Evolutionary conservation across 2,797 vertebrate species (phyloP).

Genomic region (Anguilla pacifica): DNA sequence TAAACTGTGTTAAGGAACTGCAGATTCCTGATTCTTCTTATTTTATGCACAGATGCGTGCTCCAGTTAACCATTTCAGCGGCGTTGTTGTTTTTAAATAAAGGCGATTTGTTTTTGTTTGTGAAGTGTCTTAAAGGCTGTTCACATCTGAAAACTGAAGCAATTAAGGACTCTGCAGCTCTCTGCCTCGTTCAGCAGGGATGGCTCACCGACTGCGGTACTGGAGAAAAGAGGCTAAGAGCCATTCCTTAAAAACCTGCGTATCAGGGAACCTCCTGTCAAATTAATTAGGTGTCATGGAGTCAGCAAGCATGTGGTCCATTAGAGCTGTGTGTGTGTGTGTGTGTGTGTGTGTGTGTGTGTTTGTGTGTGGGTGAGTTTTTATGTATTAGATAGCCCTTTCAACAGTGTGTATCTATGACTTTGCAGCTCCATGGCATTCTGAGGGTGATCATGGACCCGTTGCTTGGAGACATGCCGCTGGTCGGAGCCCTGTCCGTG

Average conservation of each 20-base stretch:
- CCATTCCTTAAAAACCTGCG: neutral
- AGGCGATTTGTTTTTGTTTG: neutral
- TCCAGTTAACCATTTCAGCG: neutral
- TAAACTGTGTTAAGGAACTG: neutral
- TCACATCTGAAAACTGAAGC: neutral
- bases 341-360: neutral
- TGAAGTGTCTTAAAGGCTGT: neutral
- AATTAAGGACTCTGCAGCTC: neutral
- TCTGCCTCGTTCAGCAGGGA: neutral
- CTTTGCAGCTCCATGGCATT: constrained; percentile 87
- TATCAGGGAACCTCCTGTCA: neutral
- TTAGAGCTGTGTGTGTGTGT: neutral
- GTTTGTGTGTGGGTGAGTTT: neutral
- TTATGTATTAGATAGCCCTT: neutral
- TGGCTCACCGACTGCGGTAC: neutral
- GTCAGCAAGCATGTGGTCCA: neutral
- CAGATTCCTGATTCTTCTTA: neutral
- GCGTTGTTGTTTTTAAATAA: neutral
- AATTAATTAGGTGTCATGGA: neutral
- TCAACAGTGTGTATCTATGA: constrained; percentile 40
- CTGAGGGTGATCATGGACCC: constrained; percentile 95
- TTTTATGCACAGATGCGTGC: neutral
- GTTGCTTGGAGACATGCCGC: constrained; percentile 90
- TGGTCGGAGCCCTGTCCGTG: constrained; percentile 90
- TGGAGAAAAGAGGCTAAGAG: neutral